Conservation (phyloP, 2,797 vertebrate genomes). For the Chelonia mydas region DNA sequence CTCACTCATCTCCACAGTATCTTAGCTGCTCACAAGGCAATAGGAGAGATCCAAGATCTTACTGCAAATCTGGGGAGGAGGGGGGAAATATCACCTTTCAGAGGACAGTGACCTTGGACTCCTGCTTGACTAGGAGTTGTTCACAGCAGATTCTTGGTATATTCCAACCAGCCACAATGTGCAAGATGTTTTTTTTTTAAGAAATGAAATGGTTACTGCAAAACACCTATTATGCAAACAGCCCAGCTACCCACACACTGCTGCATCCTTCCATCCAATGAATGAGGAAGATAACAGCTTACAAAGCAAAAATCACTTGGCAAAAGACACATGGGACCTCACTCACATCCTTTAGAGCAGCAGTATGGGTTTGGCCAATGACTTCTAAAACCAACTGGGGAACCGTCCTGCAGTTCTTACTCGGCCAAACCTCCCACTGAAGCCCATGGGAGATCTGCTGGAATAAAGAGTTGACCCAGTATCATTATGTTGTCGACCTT, state of each 20-base stretch:
- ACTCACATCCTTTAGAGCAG: neutral
- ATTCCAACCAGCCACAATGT: neutral
- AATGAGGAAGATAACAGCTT: neutral
- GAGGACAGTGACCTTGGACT: neutral
- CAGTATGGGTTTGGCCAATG: neutral
- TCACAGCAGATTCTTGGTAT: neutral
- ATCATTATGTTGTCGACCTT: neutral
- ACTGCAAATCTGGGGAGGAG: neutral
- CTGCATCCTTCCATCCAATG: neutral
- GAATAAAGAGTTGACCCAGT: neutral
- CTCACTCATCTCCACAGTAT: neutral
- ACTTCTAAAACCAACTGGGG: neutral
- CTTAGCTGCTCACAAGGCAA: neutral
- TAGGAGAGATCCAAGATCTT: neutral
- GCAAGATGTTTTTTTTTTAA: neutral
- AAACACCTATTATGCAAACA: neutral
- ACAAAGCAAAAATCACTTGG: neutral
- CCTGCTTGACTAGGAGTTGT: neutral
- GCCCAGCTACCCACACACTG: neutral
- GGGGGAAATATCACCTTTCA: neutral
- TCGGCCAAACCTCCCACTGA: neutral
- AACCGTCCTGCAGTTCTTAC: neutral
- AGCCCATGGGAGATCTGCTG: neutral
- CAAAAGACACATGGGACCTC: neutral
- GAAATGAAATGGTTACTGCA: neutral